These are phyloP conservation scores for Pomacea canaliculata DNA, from an alignment of 2,888 invertebrate genomes.

Conservation along the genomic window DNA sequence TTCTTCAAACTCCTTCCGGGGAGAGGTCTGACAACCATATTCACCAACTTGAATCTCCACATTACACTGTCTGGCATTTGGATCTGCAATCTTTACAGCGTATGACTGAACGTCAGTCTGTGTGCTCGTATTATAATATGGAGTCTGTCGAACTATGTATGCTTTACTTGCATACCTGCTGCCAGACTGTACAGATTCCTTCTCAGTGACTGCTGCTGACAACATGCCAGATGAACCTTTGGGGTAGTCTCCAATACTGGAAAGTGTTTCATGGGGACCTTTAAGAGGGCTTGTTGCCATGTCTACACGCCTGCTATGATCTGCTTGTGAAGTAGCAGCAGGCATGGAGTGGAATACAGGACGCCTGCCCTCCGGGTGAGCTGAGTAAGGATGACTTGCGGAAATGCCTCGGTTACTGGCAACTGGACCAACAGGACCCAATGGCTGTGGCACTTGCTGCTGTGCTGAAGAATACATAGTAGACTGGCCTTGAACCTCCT, in stretches of 20 bases:
- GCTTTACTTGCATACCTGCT: slow-evolving; percentile 28
- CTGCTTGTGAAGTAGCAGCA: slow-evolving; percentile 1
- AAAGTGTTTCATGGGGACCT: slow-evolving; percentile 3
- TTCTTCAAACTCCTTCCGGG: slow-evolving; percentile 35
- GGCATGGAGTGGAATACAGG: neutral
- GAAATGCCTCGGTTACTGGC: neutral
- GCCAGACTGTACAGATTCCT: neutral
- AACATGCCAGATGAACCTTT: neutral
- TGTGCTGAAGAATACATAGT: neutral
- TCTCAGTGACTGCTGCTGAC: neutral
- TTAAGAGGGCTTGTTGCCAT: slow-evolving; percentile 25
- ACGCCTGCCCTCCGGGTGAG: neutral
- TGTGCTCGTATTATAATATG: slow-evolving; percentile 64
- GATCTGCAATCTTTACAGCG: slow-evolving; percentile 32
- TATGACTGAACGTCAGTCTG: slow-evolving; percentile 54
- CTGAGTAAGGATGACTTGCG: neutral
- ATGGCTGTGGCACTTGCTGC: neutral
- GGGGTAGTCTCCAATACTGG: neutral
- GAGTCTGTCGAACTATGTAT: slow-evolving; percentile 55
- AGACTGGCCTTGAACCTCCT: neutral
- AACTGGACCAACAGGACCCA: neutral
- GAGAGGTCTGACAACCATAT: slow-evolving; percentile 29
- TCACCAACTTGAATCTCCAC: slow-evolving; percentile 36
- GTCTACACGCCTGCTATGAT: slow-evolving; percentile 28
- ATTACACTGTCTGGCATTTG: slow-evolving; percentile 23